Evolutionary conservation across 2,797 vertebrate genomes (phyloP), one percentile per base, ranked within the genome.

Genomic region (Danio tinwini): DNA sequence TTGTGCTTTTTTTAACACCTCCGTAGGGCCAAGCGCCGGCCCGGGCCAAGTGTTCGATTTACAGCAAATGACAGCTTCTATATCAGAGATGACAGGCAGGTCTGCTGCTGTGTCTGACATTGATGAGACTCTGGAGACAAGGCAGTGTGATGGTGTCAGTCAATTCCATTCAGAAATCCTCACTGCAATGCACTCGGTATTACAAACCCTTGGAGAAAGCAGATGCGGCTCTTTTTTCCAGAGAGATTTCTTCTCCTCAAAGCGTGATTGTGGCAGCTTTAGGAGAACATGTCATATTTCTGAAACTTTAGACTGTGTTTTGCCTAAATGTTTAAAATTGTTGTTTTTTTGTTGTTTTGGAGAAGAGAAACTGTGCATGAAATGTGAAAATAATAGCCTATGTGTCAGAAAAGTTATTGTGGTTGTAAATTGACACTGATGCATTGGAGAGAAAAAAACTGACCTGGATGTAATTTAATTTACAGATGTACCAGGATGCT

Each of bases 291-390:
- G 71, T 81, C 59, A 59, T 88, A 78, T 81, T 74, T 82, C 40
- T 67, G 64, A 59, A 83, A 81, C 78, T 82, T 80, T 80, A 88
- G 87, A 88, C 78, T 86, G 44, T 29, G 77, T 81, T 80, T 83
- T 74, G 73, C 78, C 77, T 78, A 55, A 83, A 82, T 74, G 82
- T 81, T 85, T 81, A 77, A 83, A 62, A 45, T 59, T 64, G 47
- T 81, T 80, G 50, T 77, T 68, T 76, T 71, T 73, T 85, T 76
- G 79, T 86, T 81, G 68, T 63, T 75, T 84, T 88, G 75, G 82
- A 83, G 68, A 55, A 53, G 58, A 87, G 49, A 76, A 61, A 53
- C 78, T 56, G 70, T 74, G 83, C 68, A 52, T 78, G 81, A 61
- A 72, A 53, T 47, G 47, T 75, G 52, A 29, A n/a, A 83, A 81